Percentiles rank a stretch among this genome's conserved stretches.
phyloP scores from a whole-genome alignment of 1,140 invertebrate genomes.

The Ylistrum balloti region DNA sequence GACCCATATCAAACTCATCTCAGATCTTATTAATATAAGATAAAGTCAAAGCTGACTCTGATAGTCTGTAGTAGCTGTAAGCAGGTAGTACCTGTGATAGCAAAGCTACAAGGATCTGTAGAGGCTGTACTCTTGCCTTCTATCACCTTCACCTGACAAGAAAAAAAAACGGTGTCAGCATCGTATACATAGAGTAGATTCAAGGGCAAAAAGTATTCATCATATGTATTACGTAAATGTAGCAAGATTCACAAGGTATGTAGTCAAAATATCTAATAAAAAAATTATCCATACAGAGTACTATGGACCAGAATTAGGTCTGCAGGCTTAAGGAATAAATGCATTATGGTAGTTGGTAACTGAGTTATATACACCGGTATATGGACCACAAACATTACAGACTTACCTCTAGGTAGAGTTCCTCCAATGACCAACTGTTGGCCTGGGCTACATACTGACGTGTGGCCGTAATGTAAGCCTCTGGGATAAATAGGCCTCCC shows the following conservation, averaged over 20 bases:
- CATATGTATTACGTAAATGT: too few species aligned
- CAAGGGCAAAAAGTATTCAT: too few species aligned
- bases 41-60: too few species aligned
- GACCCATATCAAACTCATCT: too few species aligned
- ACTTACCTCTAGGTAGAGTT: conserved; percentile 92
- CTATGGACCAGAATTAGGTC: too few species aligned
- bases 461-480: conserved; percentile 99
- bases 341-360: too few species aligned
- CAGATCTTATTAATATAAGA: too few species aligned
- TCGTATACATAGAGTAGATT: not conserved
- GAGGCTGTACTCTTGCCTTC: conserved; percentile 67
- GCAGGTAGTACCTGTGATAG: conserved; percentile 68
- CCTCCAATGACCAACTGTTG: conserved; percentile 93
- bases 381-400: not conserved
- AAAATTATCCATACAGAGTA: too few species aligned
- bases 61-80: too few species aligned
- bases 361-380: too few species aligned
- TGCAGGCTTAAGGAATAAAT: too few species aligned
- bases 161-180: conserved; percentile 46
- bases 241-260: too few species aligned
- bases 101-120: conserved; percentile 78
- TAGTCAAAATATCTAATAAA: not conserved
- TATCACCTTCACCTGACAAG: conserved; percentile 73
- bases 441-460: conserved; percentile 97
- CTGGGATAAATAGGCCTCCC: conserved; percentile 97